Percentiles rank a stretch among this genome's conserved stretches.
Evolutionary conservation across 2,797 vertebrate genomes (phyloP).

Genomic region (Clarias pachynema): DNA sequence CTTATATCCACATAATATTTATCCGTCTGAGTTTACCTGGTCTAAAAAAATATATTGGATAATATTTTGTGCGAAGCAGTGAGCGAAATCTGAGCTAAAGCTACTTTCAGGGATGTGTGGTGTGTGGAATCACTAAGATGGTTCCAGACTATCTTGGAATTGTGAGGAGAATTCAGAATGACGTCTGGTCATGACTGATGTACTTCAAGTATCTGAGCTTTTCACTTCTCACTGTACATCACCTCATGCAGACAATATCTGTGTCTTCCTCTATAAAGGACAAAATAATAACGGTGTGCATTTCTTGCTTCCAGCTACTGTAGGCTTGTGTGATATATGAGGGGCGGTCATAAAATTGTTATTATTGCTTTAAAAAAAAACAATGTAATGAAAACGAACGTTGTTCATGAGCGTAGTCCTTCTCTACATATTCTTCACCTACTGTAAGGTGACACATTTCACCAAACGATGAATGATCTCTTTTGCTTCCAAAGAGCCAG

Average conservation of each 20-base stretch:
- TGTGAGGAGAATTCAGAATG: not conserved
- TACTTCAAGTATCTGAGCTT: not conserved
- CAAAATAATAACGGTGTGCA: not conserved
- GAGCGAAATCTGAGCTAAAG: not conserved
- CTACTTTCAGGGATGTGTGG: not conserved
- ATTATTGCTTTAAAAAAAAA: too few species aligned
- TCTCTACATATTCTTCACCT: too few species aligned
- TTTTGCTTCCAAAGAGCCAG: too few species aligned
- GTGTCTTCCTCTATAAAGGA: not conserved
- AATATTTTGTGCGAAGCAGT: slow-evolving; percentile 27
- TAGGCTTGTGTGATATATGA: too few species aligned
- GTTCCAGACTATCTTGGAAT: not conserved
- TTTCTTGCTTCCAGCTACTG: not conserved
- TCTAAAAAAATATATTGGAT: not conserved
- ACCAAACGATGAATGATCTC: too few species aligned
- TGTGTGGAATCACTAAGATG: not conserved
- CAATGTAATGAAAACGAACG: too few species aligned
- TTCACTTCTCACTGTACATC: not conserved
- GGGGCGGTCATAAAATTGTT: too few species aligned
- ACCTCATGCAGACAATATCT: not conserved
- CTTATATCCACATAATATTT: too few species aligned
- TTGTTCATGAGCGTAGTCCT: too few species aligned
- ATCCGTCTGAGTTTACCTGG: not conserved
- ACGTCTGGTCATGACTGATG: not conserved
- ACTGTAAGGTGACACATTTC: too few species aligned